Base-by-base conservation (phyloP, 2,888 invertebrate genomes). In the Neria commutata region DNA sequence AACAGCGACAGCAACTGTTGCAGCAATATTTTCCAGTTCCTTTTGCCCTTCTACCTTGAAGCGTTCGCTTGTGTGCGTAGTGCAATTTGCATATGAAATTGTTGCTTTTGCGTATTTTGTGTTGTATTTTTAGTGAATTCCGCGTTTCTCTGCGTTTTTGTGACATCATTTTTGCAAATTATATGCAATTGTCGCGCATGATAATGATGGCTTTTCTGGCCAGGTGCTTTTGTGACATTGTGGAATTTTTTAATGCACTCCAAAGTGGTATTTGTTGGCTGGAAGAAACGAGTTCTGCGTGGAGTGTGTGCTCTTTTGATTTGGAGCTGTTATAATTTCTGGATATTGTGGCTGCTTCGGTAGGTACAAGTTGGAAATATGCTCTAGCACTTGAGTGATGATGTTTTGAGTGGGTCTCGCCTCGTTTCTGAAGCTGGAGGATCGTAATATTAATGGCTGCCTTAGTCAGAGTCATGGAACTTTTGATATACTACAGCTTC, bases 61-160 rank as follows among this genome's bases (percentile, higher is more conserved):
- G n/a, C n/a, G n/a, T n/a, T 37, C 14, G 14, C 4, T 4, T 37
- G 37, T n/a, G 6, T n/a, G 6, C 4, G 37, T 37, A 37, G n/a
- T 42, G 42, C 5, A 42, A 42, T 42, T 42, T 42, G 42, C 42
- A 42, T 42, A 19, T 14, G 42, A 42, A 42, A 42, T 42, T 42
- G 42, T 42, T 42, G 21, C 19, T 3, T 42, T 19, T 14, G 10
- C n/a, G 16, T 37, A n/a, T 37, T 37, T 37, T 37, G n/a, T 37
- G 37, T n/a, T 8, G 6, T 37, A 14, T 19, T 42, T 42, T 42
- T 19, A 21, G 42, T 19, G 21, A 19, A 19, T 17, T 42, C 4
- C 37, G n/a, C 11, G n/a, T n/a, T n/a, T n/a, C n/a, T n/a, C n/a
- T n/a, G 10, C 37, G 37, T 37, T 29, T 29, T 17, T 19, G 42